These are phyloP conservation scores for Anthrax anthrax DNA, from an alignment of 2,888 invertebrate species.

Conservation along the genomic window DNA sequence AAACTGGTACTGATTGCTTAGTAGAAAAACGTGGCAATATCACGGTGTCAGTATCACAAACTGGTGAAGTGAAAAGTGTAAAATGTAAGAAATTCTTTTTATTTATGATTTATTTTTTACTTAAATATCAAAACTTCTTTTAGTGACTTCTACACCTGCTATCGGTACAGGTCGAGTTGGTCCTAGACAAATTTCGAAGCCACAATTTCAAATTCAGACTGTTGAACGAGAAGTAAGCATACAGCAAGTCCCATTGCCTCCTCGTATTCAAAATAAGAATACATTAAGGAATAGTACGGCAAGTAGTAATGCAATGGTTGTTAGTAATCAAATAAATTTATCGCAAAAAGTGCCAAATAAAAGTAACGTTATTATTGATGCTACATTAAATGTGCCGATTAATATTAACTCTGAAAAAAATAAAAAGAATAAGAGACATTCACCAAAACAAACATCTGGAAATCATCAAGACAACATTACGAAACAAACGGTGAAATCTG, in stretches of 20 bases:
- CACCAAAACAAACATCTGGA: background rate
- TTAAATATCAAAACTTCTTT: conserved; percentile 2
- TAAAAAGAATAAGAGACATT: background rate
- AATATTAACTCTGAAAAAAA: background rate
- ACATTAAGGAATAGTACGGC: background rate
- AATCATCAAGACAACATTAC: no score
- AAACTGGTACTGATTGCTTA: conserved; percentile 3
- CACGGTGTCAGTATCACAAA: conserved; percentile 14
- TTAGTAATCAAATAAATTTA: no score
- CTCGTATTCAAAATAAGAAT: conserved; percentile 1
- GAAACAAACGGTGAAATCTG: background rate
- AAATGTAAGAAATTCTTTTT: conserved; percentile 12
- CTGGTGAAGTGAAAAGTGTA: conserved; percentile 17
- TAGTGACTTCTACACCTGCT: conserved; percentile 30
- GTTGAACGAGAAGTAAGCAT: conserved; percentile 6
- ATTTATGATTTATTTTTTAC: background rate
- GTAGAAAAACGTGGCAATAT: conserved; percentile 14
- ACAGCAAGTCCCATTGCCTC: background rate
- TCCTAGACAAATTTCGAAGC: conserved; percentile 24
- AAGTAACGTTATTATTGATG: background rate
- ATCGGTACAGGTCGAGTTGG: conserved; percentile 35
- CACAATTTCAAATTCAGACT: conserved; percentile 12
- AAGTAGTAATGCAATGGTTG: background rate
- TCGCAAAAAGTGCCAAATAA: background rate
- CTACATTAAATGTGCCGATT: background rate